Conservation (phyloP, 2,888 invertebrate genomes). For the Nephrotoma guestfalica region DNA sequence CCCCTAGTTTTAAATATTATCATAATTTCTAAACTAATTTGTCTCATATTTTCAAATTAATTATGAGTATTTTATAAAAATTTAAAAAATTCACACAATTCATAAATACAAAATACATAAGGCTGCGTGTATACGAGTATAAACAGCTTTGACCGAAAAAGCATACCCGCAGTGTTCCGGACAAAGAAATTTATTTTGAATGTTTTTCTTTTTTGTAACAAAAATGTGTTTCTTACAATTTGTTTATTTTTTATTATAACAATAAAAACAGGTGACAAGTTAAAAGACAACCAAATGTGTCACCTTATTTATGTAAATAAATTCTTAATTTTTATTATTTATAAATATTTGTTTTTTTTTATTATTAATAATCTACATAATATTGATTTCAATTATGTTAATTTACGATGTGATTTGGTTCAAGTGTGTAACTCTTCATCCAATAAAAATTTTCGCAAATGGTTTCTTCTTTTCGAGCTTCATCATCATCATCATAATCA, state of each 20-base stretch:
- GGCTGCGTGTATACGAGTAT: background rate
- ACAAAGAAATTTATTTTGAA: background rate
- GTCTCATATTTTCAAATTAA: background rate
- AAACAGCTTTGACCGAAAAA: background rate
- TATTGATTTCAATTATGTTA: background rate
- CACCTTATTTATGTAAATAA: background rate
- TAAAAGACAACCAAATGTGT: constrained; percentile 1
- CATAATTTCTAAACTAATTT: background rate
- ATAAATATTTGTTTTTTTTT: background rate
- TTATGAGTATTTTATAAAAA: background rate
- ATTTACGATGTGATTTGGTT: background rate
- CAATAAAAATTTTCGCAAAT: background rate
- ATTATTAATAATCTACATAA: background rate
- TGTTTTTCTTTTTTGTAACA: background rate
- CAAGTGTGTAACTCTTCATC: background rate
- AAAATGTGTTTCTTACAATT: background rate
- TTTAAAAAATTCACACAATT: background rate
- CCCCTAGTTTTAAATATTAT: too few relatives aligned
- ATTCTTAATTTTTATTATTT: background rate
- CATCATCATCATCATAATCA: background rate
- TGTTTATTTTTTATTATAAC: background rate
- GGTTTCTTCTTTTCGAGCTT: background rate
- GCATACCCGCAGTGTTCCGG: background rate
- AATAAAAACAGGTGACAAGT: constrained; percentile 1
- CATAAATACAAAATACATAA: background rate